phyloP scores from a whole-genome alignment of 2,113 vertebrate species.

The Syngnathus floridae region DNA sequence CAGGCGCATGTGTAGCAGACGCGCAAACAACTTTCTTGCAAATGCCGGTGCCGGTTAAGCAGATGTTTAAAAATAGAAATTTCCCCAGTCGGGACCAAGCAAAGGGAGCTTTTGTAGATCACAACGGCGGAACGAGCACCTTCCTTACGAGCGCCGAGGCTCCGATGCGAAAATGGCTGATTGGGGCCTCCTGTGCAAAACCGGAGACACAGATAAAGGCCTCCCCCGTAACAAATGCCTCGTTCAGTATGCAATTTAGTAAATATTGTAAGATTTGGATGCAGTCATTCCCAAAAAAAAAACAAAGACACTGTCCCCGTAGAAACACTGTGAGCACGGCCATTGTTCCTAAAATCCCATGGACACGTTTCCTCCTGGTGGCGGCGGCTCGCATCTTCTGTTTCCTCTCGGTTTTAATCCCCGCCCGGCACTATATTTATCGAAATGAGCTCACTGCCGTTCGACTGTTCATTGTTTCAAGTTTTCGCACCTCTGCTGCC shows the following conservation, averaged over 20 bases:
- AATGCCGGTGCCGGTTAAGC: constrained; percentile 1
- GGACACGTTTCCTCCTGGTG: constrained; percentile 2
- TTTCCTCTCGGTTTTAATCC: constrained; percentile 1
- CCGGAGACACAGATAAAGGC: too few species aligned
- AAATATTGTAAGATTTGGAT: not conserved
- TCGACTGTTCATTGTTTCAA: not conserved
- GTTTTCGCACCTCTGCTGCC: not conserved
- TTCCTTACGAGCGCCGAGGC: constrained; percentile 10
- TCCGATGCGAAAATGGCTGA: constrained; percentile 1
- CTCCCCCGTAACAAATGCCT: too few species aligned
- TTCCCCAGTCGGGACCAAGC: not conserved
- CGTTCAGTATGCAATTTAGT: not conserved
- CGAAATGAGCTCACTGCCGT: constrained; percentile 4
- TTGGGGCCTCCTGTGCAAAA: too few species aligned
- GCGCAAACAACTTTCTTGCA: not conserved
- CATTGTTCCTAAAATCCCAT: not conserved
- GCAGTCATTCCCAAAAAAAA: not conserved
- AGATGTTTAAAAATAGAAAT: constrained; percentile 12
- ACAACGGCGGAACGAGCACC: constrained; percentile 7
- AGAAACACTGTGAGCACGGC: not conserved
- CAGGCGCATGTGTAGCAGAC: not conserved
- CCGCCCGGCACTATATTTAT: not conserved
- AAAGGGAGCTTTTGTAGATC: constrained; percentile 23
- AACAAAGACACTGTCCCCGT: not conserved
- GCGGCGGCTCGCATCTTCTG: constrained; percentile 9